Percentiles rank a stretch among this genome's conserved stretches.
Evolutionary conservation across 1,140 invertebrate species (phyloP).

Genomic region (Drosophila bocki): DNA sequence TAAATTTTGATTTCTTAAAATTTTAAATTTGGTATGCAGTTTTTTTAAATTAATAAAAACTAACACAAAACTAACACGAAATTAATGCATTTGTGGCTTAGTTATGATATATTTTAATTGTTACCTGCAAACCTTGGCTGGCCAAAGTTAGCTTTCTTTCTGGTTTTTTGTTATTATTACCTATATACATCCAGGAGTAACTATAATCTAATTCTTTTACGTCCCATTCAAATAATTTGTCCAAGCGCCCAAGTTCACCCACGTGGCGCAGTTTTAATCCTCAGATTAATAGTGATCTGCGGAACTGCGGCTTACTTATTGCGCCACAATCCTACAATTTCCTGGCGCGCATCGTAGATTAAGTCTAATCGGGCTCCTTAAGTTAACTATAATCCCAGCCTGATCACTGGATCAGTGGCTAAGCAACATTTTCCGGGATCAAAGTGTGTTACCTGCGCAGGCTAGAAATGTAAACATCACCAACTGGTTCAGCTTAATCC

Average conservation of each 20-base stretch:
- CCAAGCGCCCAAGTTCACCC: background rate
- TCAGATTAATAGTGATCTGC: slow-evolving; percentile 59
- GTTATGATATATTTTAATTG: too few species aligned
- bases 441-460: slow-evolving; percentile 23
- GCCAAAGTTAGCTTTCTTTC: too few species aligned
- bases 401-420: slow-evolving; percentile 60
- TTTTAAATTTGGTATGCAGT: too few species aligned
- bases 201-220: background rate
- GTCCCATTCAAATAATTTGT: background rate
- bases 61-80: too few species aligned
- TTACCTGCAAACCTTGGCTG: too few species aligned
- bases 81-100: too few species aligned
- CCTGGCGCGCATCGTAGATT: slow-evolving; percentile 57
- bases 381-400: slow-evolving; percentile 75
- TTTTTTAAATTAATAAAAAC: too few species aligned
- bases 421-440: slow-evolving; percentile 53
- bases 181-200: background rate
- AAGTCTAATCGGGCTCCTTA: slow-evolving; percentile 62
- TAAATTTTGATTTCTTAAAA: too few species aligned
- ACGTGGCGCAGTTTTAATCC: slow-evolving; percentile 46
- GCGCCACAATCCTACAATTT: slow-evolving; percentile 57
- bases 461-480: background rate
- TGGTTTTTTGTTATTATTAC: background rate
- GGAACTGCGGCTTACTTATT: slow-evolving; percentile 63
- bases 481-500: slow-evolving; percentile 73